Evolutionary conservation across 1,140 invertebrate species (phyloP), one percentile per base, ranked within the genome.

Genomic region (Zaprionus vittiger): DNA sequence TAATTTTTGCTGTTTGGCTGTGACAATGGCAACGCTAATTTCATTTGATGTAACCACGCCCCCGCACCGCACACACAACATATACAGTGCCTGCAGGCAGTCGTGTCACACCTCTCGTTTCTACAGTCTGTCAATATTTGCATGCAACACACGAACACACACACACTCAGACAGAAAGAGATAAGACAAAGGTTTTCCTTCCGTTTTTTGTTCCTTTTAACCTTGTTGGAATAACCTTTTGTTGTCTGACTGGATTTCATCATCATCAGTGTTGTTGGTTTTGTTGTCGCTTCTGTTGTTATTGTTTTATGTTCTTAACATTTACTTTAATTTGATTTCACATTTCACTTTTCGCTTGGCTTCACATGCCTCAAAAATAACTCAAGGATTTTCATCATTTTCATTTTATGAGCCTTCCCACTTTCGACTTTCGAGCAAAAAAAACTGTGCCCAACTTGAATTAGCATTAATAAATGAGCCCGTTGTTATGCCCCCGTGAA

Each of bases 101-200:
- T 26, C 59, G 31, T 65, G 37, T 70, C 31, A 57, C 61, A 71
- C 68, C 73, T 73, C 62, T 49, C 44, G 59, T 34, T 56, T 34
- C 17, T 28, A 55, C 28, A 12, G n/a, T 56, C 64, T 73, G 75
- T 77, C 75, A 77, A 77, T 77, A 77, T 77, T 77, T 73, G 75
- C 65, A 31, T 67, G 70, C 24, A 63, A 64, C 75, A 77, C 38
- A 77, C 63, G 38, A 14, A 41, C 38, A 41, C 20, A 52, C 20
- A 52, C 11, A 24, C 9, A 52, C 7, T 12, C 6, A 49, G 7
- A 20, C 5, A 47, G 9, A 12, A 4, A 14, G 12, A 22, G 54
- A 22, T 4, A 47, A 47, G 41, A 47, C 41, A 47, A 75, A 70
- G 59, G 61, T 59, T 72, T 72, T 34, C 26, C 69, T 38, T 63